Conservation (phyloP, 1,140 invertebrate species). For the Drosophila miranda region DNA sequence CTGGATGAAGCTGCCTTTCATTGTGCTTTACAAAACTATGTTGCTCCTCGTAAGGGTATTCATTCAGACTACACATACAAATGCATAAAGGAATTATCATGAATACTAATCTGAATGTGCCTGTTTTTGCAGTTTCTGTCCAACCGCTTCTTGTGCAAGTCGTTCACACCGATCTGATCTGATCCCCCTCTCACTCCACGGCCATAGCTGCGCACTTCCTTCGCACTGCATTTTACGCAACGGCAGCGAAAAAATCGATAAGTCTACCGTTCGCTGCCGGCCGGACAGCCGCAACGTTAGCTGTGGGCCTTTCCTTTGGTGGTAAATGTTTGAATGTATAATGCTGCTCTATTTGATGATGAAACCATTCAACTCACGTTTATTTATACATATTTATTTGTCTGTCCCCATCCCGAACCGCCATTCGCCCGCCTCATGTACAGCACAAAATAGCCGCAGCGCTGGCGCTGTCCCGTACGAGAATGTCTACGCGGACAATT, state of each 20-base stretch:
- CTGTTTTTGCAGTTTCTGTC: slow-evolving; percentile 42
- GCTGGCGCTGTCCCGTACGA: slow-evolving; percentile 58
- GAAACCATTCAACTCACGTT: slow-evolving; percentile 23
- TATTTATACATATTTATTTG: slow-evolving; percentile 48
- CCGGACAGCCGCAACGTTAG: slow-evolving; percentile 66
- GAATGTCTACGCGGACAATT: slow-evolving; percentile 66
- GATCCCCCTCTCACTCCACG: slow-evolving; percentile 12
- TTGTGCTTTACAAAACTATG: no score
- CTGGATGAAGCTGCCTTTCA: no score
- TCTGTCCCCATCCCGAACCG: slow-evolving; percentile 18
- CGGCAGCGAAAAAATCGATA: slow-evolving; percentile 77
- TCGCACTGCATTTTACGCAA: slow-evolving; percentile 78
- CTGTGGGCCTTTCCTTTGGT: slow-evolving; percentile 73
- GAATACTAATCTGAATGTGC: slow-evolving; percentile 7
- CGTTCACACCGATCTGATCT: slow-evolving; percentile 8
- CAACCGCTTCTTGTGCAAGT: slow-evolving; percentile 46
- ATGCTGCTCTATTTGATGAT: slow-evolving; percentile 1
- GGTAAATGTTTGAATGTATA: slow-evolving; percentile 44
- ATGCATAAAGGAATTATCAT: not conserved
- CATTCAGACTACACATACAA: no score
- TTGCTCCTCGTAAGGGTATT: no score
- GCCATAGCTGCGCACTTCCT: slow-evolving; percentile 72
- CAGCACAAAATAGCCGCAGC: slow-evolving; percentile 67
- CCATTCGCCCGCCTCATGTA: not conserved
- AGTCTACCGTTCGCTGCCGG: slow-evolving; percentile 70